These are phyloP conservation scores for Phenganax stokvisi DNA, from an alignment of 92 coral and sea anemone species.

Conservation along the genomic window DNA sequence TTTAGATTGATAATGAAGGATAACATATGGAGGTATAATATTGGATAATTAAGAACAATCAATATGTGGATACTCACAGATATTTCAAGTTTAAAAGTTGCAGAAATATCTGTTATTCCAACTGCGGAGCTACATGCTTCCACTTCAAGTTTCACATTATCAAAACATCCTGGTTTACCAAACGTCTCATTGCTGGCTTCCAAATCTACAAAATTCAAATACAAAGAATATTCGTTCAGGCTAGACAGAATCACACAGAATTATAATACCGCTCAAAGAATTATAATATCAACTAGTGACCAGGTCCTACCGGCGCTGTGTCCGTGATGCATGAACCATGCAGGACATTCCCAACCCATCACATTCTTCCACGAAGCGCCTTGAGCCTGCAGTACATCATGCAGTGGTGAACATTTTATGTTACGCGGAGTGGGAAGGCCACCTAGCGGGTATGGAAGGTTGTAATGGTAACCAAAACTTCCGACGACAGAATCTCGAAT, in stretches of 20 bases:
- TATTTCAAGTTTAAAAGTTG: constrained; percentile 74
- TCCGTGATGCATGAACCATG: constrained; percentile 57
- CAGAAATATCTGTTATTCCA: constrained; percentile 76
- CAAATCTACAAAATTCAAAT: constrained; percentile 34
- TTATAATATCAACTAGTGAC: not conserved
- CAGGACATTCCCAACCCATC: constrained; percentile 85
- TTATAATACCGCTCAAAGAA: no score
- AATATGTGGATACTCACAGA: constrained; percentile 44
- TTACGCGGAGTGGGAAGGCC: constrained; percentile 41
- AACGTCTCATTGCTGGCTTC: constrained; percentile 51
- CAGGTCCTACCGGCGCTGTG: not conserved
- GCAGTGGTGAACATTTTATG: constrained; percentile 66
- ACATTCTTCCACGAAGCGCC: constrained; percentile 79
- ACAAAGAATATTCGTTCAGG: no score
- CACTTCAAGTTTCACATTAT: constrained; percentile 60
- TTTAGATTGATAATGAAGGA: no score
- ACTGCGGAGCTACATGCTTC: constrained; percentile 73
- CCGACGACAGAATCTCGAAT: constrained; percentile 75
- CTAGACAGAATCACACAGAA: no score
- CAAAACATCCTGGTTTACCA: constrained; percentile 75
- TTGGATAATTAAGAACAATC: no score
- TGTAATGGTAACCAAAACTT: constrained; percentile 53
- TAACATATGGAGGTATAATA: no score
- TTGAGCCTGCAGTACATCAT: constrained; percentile 53
- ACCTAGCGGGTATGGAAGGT: constrained; percentile 39